Evolutionary conservation across 2,888 invertebrate genomes (phyloP).

Genomic region (Pristionchus exspectatus): DNA sequence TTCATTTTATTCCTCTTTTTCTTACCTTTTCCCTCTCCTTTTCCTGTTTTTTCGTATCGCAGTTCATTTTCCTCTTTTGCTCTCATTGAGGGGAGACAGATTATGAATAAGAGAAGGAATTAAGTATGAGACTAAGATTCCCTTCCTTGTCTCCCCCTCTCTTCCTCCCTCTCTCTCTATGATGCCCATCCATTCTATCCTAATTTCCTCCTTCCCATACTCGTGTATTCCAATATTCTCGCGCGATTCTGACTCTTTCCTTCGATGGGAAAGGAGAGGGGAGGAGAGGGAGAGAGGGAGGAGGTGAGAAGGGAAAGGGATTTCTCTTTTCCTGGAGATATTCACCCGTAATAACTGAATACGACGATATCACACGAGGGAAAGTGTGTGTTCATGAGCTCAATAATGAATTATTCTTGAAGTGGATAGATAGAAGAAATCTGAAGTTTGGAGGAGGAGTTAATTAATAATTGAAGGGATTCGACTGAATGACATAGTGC

Average conservation of each 20-base stretch:
- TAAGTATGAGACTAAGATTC: neutral
- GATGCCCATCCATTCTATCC: conserved; percentile 14
- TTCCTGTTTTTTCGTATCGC: conserved; percentile 27
- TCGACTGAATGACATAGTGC: conserved; percentile 78
- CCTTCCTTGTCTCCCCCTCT: neutral
- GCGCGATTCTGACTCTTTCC: conserved; percentile 20
- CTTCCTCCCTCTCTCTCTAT: neutral
- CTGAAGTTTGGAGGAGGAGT: neutral
- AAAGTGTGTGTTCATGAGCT: neutral
- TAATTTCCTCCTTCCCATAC: conserved; percentile 27
- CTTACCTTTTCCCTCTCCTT: neutral
- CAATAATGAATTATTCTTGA: neutral
- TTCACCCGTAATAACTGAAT: neutral
- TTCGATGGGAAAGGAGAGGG: neutral
- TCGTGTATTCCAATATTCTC: conserved; percentile 40
- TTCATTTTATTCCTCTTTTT: neutral
- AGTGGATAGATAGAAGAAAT: neutral
- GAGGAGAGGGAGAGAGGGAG: neutral
- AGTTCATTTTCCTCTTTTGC: conserved; percentile 8
- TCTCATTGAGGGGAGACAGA: neutral
- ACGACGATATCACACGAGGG: neutral
- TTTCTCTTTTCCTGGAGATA: neutral
- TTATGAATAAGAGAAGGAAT: conserved; percentile 26
- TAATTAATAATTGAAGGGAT: conserved; percentile 67
- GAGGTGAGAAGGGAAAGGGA: conserved; percentile 3